phyloP scores from a whole-genome alignment of 2,113 vertebrate species.

The Ailuropoda melanoleuca region DNA sequence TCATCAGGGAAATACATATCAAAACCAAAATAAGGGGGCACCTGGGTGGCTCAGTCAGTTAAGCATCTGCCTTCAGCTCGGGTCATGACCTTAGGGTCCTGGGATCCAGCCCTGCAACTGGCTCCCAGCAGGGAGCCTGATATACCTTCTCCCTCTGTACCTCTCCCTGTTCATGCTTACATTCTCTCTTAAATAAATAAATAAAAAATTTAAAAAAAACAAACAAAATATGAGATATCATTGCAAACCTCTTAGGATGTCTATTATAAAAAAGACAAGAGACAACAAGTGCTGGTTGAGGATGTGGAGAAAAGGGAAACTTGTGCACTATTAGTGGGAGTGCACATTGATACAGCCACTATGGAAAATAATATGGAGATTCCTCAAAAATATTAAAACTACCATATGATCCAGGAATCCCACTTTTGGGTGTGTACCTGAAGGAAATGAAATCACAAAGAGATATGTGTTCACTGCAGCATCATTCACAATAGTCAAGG shows the following conservation, averaged over 20 bases:
- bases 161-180: no score
- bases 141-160: no score
- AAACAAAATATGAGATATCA: not conserved
- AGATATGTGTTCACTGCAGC: not conserved
- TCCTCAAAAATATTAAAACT: not conserved
- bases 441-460: not conserved
- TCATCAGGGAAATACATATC: not conserved
- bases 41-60: no score
- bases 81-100: no score
- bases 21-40: not conserved
- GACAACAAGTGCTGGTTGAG: not conserved
- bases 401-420: not conserved
- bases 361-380: not conserved
- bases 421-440: not conserved
- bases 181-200: no score
- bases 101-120: no score
- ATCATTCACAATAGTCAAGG: not conserved
- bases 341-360: not conserved
- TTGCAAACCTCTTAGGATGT: not conserved
- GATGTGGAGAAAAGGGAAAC: not conserved
- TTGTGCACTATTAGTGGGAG: not conserved
- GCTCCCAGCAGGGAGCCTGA: no score
- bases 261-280: not conserved
- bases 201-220: no score
- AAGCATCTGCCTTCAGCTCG: no score